Conservation (phyloP, 2,113 vertebrate genomes). For the Pollachius pollachius region DNA sequence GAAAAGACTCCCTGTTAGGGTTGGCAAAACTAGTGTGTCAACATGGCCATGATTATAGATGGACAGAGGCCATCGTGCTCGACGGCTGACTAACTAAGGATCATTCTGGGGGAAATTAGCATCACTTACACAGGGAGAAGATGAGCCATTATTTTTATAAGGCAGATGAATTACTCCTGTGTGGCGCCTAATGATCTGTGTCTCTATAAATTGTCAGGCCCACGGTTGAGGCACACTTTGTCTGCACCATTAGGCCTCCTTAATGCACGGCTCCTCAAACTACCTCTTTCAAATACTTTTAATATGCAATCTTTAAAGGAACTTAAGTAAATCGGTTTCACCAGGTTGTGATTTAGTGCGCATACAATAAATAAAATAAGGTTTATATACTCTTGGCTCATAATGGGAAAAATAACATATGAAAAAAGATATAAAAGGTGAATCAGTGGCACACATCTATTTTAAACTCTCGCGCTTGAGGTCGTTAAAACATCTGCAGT, state of each 20-base stretch:
- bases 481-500: no score
- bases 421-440: no score
- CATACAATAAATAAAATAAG: no score
- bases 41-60: no score
- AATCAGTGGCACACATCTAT: no score
- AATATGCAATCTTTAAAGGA: background rate
- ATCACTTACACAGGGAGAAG: conserved; percentile 43
- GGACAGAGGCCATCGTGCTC: no score
- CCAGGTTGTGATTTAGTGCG: background rate
- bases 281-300: background rate
- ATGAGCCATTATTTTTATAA: conserved; percentile 42
- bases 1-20: no score
- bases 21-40: no score
- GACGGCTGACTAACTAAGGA: no score
- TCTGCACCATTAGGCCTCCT: conserved; percentile 20
- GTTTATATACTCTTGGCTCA: no score
- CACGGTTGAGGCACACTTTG: conserved; percentile 41
- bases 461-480: no score
- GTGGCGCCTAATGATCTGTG: conserved; percentile 42
- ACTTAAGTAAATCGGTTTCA: background rate
- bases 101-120: conserved; percentile 11
- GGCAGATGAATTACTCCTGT: conserved; percentile 48
- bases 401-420: no score
- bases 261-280: background rate
- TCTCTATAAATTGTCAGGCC: conserved; percentile 43